Conservation (phyloP, 2,797 vertebrate genomes). For the Eleutherodactylus coqui region DNA sequence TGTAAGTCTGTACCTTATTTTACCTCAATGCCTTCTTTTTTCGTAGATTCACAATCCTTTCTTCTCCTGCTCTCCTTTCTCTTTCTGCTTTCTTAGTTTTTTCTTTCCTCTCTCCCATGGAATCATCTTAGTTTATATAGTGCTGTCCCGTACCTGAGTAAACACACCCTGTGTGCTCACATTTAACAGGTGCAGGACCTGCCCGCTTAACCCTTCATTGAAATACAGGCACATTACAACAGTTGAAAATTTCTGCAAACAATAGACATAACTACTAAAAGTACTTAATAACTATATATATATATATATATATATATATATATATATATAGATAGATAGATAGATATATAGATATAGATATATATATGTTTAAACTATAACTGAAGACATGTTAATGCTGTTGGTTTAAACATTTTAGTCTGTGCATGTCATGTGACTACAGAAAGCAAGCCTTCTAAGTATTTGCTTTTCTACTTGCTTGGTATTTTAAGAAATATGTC, state of each 20-base stretch:
- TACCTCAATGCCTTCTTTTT: slow-evolving; percentile 13
- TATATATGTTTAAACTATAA: not conserved
- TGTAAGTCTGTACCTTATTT: not conserved
- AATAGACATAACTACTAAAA: not conserved
- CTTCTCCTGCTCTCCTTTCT: not conserved
- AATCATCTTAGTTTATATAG: slow-evolving; percentile 63
- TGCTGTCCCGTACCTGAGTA: slow-evolving; percentile 62
- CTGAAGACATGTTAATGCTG: not conserved
- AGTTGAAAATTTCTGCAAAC: not conserved
- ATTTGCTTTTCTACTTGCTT: not conserved
- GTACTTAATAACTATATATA: not conserved
- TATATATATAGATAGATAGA: not conserved
- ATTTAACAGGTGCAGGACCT: slow-evolving; percentile 62
- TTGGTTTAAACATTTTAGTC: not conserved
- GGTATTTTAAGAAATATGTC: not conserved
- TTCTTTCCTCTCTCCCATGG: slow-evolving; percentile 29
- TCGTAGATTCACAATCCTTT: not conserved
- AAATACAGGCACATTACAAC: slow-evolving; percentile 1
- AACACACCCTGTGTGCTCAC: slow-evolving; percentile 63
- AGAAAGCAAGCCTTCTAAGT: not conserved
- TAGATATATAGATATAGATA: not conserved
- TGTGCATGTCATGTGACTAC: not conserved
- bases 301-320: not conserved
- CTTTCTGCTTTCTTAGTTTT: slow-evolving; percentile 25
- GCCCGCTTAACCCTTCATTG: slow-evolving; percentile 60